A percentile compares a stretch with the other conserved stretches of the same genome.
Conservation (phyloP, 2,113 vertebrate species). For the Tringa solitaria region DNA sequence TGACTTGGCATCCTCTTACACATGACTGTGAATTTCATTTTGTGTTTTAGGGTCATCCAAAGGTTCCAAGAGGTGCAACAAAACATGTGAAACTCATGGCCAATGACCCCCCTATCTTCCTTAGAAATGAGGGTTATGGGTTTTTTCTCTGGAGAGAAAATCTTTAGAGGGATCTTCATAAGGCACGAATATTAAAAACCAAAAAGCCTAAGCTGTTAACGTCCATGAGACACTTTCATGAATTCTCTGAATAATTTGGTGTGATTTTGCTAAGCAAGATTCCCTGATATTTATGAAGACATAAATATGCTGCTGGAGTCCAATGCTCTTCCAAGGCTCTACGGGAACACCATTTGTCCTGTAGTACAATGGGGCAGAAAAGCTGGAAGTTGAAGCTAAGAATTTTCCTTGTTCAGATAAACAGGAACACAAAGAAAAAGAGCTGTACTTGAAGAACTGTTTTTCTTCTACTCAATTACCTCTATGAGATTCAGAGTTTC, state of each 20-base stretch:
- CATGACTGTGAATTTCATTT: neutral
- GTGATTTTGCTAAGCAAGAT: neutral
- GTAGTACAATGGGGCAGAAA: neutral
- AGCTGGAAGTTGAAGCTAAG: neutral
- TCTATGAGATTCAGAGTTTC: neutral
- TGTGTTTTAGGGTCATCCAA: neutral
- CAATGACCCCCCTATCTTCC: rapidly evolving
- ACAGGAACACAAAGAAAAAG: neutral
- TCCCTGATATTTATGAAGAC: neutral
- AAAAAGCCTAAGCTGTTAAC: neutral
- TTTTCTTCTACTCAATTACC: neutral
- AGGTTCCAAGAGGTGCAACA: neutral
- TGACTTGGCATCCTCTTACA: neutral
- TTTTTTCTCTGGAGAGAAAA: neutral
- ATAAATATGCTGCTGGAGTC: neutral
- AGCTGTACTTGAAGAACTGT: neutral
- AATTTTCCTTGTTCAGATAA: neutral
- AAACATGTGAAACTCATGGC: neutral
- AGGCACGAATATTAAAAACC: neutral
- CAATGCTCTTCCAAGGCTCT: neutral
- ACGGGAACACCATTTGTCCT: neutral
- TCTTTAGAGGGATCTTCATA: neutral
- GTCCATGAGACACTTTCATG: neutral
- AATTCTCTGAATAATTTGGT: neutral
- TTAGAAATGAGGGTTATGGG: neutral